Evolutionary conservation across 2,113 vertebrate species (phyloP), one percentile per base, ranked within the genome.

Genomic region (Ginglymostoma cirratum): DNA sequence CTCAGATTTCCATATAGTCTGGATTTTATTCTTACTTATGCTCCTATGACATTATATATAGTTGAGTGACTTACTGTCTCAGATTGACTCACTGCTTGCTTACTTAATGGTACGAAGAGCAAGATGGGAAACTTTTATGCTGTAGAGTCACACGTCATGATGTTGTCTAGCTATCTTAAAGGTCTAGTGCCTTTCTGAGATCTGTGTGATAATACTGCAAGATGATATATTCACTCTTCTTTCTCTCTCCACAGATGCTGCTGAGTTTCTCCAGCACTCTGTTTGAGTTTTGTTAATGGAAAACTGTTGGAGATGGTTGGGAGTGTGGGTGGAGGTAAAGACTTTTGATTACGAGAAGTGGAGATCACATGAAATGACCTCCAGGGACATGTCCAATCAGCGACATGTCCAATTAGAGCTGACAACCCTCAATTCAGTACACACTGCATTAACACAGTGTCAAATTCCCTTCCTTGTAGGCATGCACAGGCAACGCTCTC

Each of bases 401-500:
- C 38, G 0, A 38, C 19, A 2, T 24, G 10, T 52, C 34, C 34
- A n/a, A 8, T 34, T 24, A 95, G 30, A 95, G 24, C 76, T 34
- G 24, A 5, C 17, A 34, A 23, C 24, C 34, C 17, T 30, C 0
- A 0, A 19, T 66, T 67, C 55, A n/a, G 70, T 55, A 19, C 83
- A 30, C 34, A 30, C 15, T 27, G 96, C 92, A 97, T 94, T 30
- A 96, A 97, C 96, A 97, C 96, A 96, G 96, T 96, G 21, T 95
- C 7, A 95, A 15, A 48, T 83, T 24, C 66, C 45, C 94, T 93
- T 34, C 96, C 24, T 96, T 72, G 96, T 10, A 76, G 66, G 42
- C 96, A 98, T 97, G 93, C 96, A 96, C 27, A 97, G 97, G 96
- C 96, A 96, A 80, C 96, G 0, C 94, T 96, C 55, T 96, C 92